phyloP scores from a whole-genome alignment of 35 echinoderm and acorn worm species.

The Chiridota heheva region DNA sequence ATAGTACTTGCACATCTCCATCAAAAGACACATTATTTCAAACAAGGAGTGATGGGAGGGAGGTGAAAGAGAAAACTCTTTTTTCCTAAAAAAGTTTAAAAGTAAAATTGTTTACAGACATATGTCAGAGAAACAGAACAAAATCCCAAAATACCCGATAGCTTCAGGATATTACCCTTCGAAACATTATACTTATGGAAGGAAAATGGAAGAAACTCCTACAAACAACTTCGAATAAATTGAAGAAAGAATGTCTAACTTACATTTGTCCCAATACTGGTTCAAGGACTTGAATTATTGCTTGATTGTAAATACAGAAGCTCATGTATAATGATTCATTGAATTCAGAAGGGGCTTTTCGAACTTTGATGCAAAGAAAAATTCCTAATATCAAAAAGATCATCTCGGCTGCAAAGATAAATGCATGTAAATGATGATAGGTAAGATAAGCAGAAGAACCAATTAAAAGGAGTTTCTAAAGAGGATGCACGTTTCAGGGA shows the following conservation, averaged over 20 bases:
- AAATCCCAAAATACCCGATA: too few relatives aligned
- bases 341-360: conserved; percentile 90
- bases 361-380: conserved; percentile 76
- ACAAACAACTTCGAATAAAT: background rate
- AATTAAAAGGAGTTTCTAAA: background rate
- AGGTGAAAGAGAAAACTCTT: too few relatives aligned
- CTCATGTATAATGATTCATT: conserved; percentile 87
- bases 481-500: background rate
- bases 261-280: conserved; percentile 26
- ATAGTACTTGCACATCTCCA: too few relatives aligned
- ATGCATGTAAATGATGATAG: background rate
- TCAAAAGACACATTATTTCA: too few relatives aligned
- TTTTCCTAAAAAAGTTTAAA: too few relatives aligned
- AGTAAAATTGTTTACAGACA: too few relatives aligned
- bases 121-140: too few relatives aligned
- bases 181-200: background rate
- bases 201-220: background rate
- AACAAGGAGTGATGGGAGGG: too few relatives aligned
- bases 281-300: conserved; percentile 59
- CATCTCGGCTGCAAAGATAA: conserved; percentile 48
- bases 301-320: conserved; percentile 86
- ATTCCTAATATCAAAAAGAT: conserved; percentile 73
- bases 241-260: conserved; percentile 4
- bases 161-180: background rate
- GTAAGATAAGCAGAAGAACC: background rate